Base-by-base conservation (phyloP, 2,888 invertebrate genomes). In the Octonoba sinensis region DNA sequence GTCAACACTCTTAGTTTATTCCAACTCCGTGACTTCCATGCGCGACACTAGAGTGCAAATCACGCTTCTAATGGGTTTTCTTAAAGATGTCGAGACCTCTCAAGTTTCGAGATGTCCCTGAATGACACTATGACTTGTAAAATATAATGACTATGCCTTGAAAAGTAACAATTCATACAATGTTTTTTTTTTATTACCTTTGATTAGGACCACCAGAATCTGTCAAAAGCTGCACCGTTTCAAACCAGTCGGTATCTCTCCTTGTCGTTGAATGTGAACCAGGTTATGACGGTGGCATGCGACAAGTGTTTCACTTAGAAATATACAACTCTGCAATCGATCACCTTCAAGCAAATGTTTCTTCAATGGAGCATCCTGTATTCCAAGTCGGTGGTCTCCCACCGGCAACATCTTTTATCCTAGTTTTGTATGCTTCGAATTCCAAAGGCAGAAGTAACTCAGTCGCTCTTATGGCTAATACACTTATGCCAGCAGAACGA, bases 221-320 rank as follows among this genome's bases (percentile, higher is more conserved):
- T 89, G 95, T 95, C 11, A 95, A 95, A 90, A 96, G 96, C 89
- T 96, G 96, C 89, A 93, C 94, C 3, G 91, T 95, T 59, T 92
- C 93, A 64, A 96, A 96, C 89, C 94, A 95, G 77, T 95, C 95
- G 2, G 92, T 94, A 87, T 93, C 93, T 51, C 94, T 95, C 8
- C 93, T 96, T 86, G 92, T 93, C 54, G 91, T 96, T 71, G 92
- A 93, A 84, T 96, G 96, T 88, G 91, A 92, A 16, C 95, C 95
- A 87, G 96, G 96, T 0, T 96, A 96, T 89, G 95, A 96, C 88
- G 96, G 96, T 8, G 96, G 96, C 6, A 91, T 96, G 87, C 93
- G 93, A 0, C 96, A 96, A 88, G 92, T 93, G 3, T 96, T 96
- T 88, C 91, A 94, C 77, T 89, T 96, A 22, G 95, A 96, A 91